Conservation (phyloP, 2,888 invertebrate genomes). For the Zaprionus lineosus region DNA sequence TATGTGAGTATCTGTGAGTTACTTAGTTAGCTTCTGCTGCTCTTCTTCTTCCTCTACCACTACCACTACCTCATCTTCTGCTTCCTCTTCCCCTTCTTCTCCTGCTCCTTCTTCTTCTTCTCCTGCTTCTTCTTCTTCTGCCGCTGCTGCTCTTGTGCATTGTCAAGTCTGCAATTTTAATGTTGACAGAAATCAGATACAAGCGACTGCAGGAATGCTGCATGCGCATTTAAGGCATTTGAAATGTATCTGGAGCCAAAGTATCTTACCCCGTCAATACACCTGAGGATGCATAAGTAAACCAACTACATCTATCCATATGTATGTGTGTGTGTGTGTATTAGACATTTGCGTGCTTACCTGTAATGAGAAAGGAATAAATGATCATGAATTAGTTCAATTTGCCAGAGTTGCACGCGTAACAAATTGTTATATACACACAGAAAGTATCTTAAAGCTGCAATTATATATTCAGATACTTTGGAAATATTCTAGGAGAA, state of each 20-base stretch:
- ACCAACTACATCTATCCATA: too few species aligned
- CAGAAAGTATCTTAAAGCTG: too few species aligned
- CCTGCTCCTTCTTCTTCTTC: slow-evolving; percentile 41
- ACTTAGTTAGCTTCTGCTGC: slow-evolving; percentile 63
- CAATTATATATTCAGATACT: too few species aligned
- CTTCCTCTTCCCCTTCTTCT: too few species aligned
- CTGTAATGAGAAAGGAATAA: slow-evolving; percentile 55
- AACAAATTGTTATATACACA: slow-evolving; percentile 28
- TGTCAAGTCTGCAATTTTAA: slow-evolving; percentile 78
- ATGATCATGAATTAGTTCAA: slow-evolving; percentile 56
- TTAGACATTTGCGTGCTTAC: slow-evolving; percentile 66
- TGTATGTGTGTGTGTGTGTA: too few species aligned
- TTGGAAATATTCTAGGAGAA: too few species aligned
- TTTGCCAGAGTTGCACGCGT: slow-evolving; percentile 44
- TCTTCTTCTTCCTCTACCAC: slow-evolving; percentile 15
- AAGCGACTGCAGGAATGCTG: slow-evolving; percentile 69
- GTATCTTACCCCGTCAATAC: slow-evolving; percentile 31
- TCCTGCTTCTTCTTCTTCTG: slow-evolving; percentile 13
- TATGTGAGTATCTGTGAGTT: slow-evolving; percentile 66
- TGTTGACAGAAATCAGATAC: slow-evolving; percentile 79
- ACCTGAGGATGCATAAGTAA: slow-evolving; percentile 16
- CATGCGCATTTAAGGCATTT: slow-evolving; percentile 77
- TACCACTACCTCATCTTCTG: too few species aligned
- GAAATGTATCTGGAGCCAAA: slow-evolving; percentile 60
- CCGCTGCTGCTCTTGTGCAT: slow-evolving; percentile 52